phyloP scores from a whole-genome alignment of 2,797 vertebrate species.

The Zenarchopterus dispar region DNA sequence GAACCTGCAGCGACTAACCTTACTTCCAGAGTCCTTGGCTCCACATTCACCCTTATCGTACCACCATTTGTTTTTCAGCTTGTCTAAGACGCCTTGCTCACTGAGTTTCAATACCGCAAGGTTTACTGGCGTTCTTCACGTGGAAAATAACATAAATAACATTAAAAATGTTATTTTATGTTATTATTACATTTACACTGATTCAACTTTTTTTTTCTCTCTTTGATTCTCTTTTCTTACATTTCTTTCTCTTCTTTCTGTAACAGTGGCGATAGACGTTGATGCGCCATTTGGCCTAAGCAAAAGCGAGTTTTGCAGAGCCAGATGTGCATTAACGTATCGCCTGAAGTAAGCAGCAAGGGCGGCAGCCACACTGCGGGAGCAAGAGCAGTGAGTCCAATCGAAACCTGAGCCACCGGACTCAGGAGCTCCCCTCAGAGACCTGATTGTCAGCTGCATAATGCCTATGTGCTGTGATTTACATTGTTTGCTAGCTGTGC shows the following conservation, averaged over 20 bases:
- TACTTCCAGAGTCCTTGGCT: slow-evolving; percentile 95
- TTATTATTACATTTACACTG: slow-evolving; percentile 99
- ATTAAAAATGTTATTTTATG: slow-evolving; percentile 99
- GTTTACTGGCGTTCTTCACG: slow-evolving; percentile 99
- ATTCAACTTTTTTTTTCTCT: slow-evolving; percentile 87
- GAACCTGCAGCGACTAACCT: slow-evolving; percentile 99
- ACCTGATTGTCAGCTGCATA: slow-evolving; percentile 24
- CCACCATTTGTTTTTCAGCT: slow-evolving; percentile 99
- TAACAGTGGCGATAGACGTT: slow-evolving; percentile 96
- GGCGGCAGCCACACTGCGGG: slow-evolving; percentile 75
- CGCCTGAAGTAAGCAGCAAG: slow-evolving; percentile 99
- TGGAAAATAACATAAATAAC: slow-evolving; percentile 99
- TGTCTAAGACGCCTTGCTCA: slow-evolving; percentile 99
- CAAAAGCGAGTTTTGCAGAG: slow-evolving; percentile 99
- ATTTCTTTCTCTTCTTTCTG: slow-evolving; percentile 82
- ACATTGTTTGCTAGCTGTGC: slow-evolving; percentile 24
- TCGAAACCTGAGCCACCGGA: slow-evolving; percentile 19
- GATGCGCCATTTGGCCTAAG: slow-evolving; percentile 99
- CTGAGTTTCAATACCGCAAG: slow-evolving; percentile 99
- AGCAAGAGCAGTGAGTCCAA: slow-evolving; percentile 39
- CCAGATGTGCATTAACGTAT: slow-evolving; percentile 99
- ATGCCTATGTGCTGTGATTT: slow-evolving; percentile 40
- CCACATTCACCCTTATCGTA: slow-evolving; percentile 96
- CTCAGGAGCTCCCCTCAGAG: slow-evolving; percentile 3
- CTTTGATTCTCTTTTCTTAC: slow-evolving; percentile 83